These are phyloP conservation scores for Vidua macroura DNA, from an alignment of 2,113 vertebrate genomes.

Conservation along the genomic window DNA sequence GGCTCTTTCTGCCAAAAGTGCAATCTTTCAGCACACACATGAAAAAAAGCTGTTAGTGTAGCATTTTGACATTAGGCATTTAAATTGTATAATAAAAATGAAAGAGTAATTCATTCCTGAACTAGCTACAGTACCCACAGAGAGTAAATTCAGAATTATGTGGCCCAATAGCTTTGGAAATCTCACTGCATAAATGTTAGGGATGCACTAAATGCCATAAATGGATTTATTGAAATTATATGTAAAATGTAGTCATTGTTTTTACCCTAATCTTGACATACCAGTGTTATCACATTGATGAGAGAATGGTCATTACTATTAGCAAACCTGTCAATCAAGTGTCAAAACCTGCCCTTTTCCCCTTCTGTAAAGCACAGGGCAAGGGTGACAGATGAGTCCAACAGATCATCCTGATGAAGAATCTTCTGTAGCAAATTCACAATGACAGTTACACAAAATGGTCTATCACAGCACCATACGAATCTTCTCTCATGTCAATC, in stretches of 20 bases:
- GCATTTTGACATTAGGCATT: neutral
- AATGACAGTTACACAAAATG: neutral
- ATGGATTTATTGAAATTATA: neutral
- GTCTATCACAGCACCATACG: neutral
- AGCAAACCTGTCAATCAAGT: neutral
- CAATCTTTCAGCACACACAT: neutral
- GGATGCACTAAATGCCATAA: neutral
- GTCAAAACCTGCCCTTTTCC: neutral
- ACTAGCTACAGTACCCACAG: neutral
- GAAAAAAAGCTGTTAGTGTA: neutral
- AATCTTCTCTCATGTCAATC: neutral
- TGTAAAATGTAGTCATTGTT: neutral
- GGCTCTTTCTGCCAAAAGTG: neutral
- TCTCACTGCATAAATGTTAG: neutral
- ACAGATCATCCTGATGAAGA: neutral
- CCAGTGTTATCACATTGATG: neutral
- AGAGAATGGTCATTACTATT: neutral
- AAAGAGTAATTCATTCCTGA: neutral
- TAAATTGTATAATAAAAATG: neutral
- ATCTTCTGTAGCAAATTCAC: neutral
- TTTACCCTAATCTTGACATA: neutral
- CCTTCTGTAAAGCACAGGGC: neutral
- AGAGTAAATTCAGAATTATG: neutral
- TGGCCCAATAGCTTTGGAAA: neutral
- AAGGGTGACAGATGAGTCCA: neutral